These are phyloP conservation scores for Latrodectus hesperus DNA, from an alignment of 2,888 invertebrate genomes.

Conservation along the genomic window DNA sequence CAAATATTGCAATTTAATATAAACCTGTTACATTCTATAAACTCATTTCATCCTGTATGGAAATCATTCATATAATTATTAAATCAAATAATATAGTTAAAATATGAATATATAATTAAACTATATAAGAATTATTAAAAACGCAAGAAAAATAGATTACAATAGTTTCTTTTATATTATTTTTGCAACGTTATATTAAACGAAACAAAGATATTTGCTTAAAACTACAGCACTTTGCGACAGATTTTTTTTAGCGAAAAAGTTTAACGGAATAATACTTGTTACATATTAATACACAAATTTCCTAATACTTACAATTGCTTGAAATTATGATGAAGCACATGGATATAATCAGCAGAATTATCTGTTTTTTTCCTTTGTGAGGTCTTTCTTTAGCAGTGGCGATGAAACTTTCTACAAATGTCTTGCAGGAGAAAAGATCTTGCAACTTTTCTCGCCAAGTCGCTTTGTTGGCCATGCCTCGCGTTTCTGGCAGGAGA, in stretches of 20 bases:
- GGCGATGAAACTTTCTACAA: slow-evolving; percentile 52
- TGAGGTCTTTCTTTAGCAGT: slow-evolving; percentile 41
- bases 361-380: slow-evolving; percentile 50
- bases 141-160: no score
- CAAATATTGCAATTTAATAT: no score
- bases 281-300: no score
- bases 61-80: no score
- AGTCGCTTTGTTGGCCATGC: slow-evolving; percentile 25
- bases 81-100: no score
- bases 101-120: no score
- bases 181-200: no score
- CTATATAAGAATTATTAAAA: no score
- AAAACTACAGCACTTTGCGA: neutral
- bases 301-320: slow-evolving; percentile 35
- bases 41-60: no score
- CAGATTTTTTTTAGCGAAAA: neutral
- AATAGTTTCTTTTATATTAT: no score
- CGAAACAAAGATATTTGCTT: neutral
- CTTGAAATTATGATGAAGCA: slow-evolving; percentile 48
- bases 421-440: slow-evolving; percentile 35
- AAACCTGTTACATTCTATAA: no score
- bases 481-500: slow-evolving; percentile 44
- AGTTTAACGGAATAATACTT: no score
- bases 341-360: slow-evolving; percentile 56
- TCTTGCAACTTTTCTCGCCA: slow-evolving; percentile 18